phyloP scores from a whole-genome alignment of 37 sponge, comb jelly and placozoan species.

The Haliclona indistincta region DNA sequence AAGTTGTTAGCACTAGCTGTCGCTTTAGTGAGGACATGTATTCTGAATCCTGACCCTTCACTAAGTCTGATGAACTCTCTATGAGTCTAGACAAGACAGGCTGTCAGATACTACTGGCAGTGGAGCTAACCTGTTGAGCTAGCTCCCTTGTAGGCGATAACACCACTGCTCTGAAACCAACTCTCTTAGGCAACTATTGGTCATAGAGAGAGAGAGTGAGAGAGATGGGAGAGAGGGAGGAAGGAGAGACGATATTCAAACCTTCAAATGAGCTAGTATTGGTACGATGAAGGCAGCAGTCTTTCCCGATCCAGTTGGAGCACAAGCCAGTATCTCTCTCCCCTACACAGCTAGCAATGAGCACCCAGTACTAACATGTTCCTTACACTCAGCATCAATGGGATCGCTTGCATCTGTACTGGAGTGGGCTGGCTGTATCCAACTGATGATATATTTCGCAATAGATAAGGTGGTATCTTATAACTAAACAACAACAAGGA shows the following conservation, averaged over 20 bases:
- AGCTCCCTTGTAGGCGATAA: constrained; percentile 97
- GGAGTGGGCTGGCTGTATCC: constrained; percentile 85
- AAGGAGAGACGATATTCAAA: no score
- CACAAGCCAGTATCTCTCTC: constrained; percentile 90
- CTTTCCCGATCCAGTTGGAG: constrained; percentile 96
- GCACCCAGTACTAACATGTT: background rate
- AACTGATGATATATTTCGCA: constrained; percentile 44
- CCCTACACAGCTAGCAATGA: constrained; percentile 30
- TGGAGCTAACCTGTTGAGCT: constrained; percentile 74
- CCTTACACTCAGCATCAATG: constrained; percentile 80
- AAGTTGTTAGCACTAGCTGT: constrained; percentile 82
- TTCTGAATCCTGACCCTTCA: constrained; percentile 73
- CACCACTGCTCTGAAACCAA: constrained; percentile 90
- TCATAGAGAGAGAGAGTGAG: background rate
- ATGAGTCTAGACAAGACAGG: constrained; percentile 77
- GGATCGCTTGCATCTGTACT: constrained; percentile 95
- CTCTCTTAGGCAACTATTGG: constrained; percentile 61
- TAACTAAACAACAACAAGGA: constrained; percentile 35
- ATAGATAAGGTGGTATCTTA: constrained; percentile 56
- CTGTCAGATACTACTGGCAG: background rate
- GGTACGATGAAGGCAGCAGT: constrained; percentile 92
- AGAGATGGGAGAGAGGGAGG: background rate
- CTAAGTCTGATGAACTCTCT: constrained; percentile 79
- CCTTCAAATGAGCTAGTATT: constrained; percentile 82
- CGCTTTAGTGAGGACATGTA: constrained; percentile 91